Evolutionary conservation across 2,113 vertebrate species (phyloP).

Genomic region (Lota lota): DNA sequence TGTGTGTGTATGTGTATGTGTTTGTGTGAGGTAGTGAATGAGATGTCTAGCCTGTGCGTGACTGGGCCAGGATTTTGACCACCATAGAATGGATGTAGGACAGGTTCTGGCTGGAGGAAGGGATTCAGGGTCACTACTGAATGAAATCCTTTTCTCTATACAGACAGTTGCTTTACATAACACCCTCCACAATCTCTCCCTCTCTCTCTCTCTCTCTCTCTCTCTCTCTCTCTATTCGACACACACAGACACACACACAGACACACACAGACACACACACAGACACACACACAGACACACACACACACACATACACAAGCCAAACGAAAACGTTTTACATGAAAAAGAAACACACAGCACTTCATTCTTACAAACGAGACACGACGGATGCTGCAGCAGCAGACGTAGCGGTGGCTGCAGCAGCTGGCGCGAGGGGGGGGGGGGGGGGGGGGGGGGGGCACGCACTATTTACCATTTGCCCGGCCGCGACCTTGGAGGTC

Average conservation of each 20-base stretch:
- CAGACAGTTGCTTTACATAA: too few relatives aligned
- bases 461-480: constrained; percentile 26
- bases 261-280: constrained; percentile 11
- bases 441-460: constrained; percentile 7
- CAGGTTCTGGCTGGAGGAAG: background rate
- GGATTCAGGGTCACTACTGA: too few relatives aligned
- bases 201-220: too few relatives aligned
- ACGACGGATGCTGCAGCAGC: too few relatives aligned
- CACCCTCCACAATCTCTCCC: background rate
- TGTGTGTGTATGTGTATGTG: constrained; percentile 13
- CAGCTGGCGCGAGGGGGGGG: background rate
- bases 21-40: constrained; percentile 12
- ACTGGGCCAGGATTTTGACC: too few relatives aligned
- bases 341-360: too few relatives aligned
- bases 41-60: background rate
- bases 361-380: too few relatives aligned
- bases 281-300: background rate
- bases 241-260: constrained; percentile 10
- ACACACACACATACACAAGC: too few relatives aligned
- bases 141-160: too few relatives aligned
- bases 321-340: too few relatives aligned
- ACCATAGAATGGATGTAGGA: too few relatives aligned
- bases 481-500: too few relatives aligned
- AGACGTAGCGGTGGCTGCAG: background rate
- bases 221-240: background rate